These are phyloP conservation scores for Protaetia brevitarsis DNA, from an alignment of 1,140 invertebrate species.

Conservation along the genomic window DNA sequence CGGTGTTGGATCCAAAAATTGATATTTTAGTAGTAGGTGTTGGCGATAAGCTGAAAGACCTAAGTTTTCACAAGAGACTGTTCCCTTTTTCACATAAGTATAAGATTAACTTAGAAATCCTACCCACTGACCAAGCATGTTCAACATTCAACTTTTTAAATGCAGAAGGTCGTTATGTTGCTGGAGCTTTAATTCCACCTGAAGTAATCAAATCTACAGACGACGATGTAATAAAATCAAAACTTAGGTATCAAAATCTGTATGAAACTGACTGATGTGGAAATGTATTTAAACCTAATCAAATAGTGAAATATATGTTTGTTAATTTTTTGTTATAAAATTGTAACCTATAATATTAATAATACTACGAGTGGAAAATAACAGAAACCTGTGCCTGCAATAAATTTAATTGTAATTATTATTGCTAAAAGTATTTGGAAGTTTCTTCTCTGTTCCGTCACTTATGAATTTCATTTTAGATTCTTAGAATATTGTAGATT, in stretches of 20 bases:
- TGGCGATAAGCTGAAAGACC: slow-evolving; percentile 55
- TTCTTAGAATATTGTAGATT: too few relatives aligned
- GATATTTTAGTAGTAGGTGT: slow-evolving; percentile 79
- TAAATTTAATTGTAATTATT: too few relatives aligned
- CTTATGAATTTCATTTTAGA: too few relatives aligned
- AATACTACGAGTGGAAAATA: too few relatives aligned
- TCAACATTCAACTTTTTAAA: slow-evolving; percentile 82
- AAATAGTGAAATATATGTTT: too few relatives aligned
- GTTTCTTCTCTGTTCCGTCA: too few relatives aligned
- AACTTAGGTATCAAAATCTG: slow-evolving; percentile 50
- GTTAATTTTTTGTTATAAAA: too few relatives aligned
- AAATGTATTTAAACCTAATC: too few relatives aligned
- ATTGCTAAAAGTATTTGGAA: too few relatives aligned
- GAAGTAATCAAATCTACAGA: slow-evolving; percentile 47
- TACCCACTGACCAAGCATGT: slow-evolving; percentile 72
- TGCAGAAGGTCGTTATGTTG: slow-evolving; percentile 70
- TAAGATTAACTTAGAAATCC: slow-evolving; percentile 68
- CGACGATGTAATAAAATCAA: slow-evolving; percentile 50
- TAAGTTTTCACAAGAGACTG: slow-evolving; percentile 48
- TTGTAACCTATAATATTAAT: too few relatives aligned
- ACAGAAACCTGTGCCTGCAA: too few relatives aligned
- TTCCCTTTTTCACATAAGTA: slow-evolving; percentile 54
- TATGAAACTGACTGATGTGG: slow-evolving; percentile 47
- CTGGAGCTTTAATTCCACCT: slow-evolving; percentile 76
- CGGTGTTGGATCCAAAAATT: slow-evolving; percentile 75